phyloP scores from a whole-genome alignment of 2,888 invertebrate species.

The Uloborus plumipes region DNA sequence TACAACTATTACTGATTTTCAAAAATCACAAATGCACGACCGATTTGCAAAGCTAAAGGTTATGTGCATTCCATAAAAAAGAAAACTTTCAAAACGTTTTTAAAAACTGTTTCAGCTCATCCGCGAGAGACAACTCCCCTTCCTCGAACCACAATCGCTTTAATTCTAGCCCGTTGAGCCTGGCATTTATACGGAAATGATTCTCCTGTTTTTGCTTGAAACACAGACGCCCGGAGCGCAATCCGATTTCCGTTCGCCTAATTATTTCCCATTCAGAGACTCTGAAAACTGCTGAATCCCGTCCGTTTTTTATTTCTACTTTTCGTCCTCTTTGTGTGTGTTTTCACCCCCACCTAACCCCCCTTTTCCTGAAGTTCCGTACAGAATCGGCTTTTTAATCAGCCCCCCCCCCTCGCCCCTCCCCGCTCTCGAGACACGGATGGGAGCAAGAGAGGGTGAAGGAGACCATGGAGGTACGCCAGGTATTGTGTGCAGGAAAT shows the following conservation, averaged over 20 bases:
- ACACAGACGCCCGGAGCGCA: slow-evolving; percentile 26
- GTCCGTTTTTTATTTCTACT: background rate
- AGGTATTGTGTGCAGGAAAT: slow-evolving; percentile 5
- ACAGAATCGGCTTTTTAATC: slow-evolving; percentile 39
- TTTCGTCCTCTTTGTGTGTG: background rate
- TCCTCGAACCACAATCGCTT: slow-evolving; percentile 7
- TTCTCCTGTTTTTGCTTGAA: slow-evolving; percentile 23
- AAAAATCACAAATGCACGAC: no score
- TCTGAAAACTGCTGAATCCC: slow-evolving; percentile 34
- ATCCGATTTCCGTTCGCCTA: slow-evolving; percentile 37
- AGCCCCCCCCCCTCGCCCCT: background rate
- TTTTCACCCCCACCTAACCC: slow-evolving; percentile 9
- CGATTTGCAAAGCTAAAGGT: no score
- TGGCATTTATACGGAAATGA: slow-evolving; percentile 30
- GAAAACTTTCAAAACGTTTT: no score
- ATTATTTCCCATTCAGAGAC: slow-evolving; percentile 30
- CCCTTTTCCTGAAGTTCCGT: background rate
- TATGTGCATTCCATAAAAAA: no score
- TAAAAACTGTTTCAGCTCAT: no score
- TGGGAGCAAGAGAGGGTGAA: background rate
- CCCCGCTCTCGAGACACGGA: background rate
- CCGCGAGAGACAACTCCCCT: no score
- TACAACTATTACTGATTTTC: no score
- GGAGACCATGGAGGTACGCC: slow-evolving; percentile 1
- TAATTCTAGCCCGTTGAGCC: slow-evolving; percentile 28